Conservation (phyloP, 2,113 vertebrate species). For the Hippopotamus amphibius region DNA sequence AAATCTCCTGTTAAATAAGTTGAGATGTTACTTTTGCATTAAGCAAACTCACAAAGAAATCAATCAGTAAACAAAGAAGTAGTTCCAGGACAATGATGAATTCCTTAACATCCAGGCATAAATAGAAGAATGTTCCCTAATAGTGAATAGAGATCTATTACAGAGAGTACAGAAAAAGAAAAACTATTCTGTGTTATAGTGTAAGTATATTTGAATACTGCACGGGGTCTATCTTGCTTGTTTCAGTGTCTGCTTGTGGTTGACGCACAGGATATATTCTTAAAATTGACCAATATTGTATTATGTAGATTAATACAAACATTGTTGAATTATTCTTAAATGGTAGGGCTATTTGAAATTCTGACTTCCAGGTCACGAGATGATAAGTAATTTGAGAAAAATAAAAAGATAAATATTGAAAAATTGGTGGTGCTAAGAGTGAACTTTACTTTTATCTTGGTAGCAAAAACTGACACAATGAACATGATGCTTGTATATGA, state of each 20-base stretch:
- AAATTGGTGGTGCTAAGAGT: neutral
- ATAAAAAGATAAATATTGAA: neutral
- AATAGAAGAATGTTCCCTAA: neutral
- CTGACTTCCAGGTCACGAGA: neutral
- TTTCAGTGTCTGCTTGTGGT: neutral
- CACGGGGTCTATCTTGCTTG: neutral
- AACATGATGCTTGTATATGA: neutral
- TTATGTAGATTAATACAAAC: neutral
- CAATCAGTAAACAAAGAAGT: neutral
- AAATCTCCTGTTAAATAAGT: conserved; percentile 5
- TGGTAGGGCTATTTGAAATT: neutral
- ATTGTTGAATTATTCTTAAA: neutral
- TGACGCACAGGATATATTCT: neutral
- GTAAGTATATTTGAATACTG: neutral
- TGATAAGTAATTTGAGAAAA: neutral
- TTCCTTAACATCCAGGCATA: neutral
- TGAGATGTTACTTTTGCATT: neutral
- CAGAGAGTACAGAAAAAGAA: neutral
- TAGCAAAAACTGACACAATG: neutral
- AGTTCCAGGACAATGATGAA: neutral
- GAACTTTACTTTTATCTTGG: neutral
- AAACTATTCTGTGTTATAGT: neutral
- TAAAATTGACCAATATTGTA: neutral
- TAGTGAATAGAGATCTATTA: neutral
- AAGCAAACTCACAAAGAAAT: neutral